Evolutionary conservation across 2,113 vertebrate species (phyloP).

Genomic region (Scomber colias): DNA sequence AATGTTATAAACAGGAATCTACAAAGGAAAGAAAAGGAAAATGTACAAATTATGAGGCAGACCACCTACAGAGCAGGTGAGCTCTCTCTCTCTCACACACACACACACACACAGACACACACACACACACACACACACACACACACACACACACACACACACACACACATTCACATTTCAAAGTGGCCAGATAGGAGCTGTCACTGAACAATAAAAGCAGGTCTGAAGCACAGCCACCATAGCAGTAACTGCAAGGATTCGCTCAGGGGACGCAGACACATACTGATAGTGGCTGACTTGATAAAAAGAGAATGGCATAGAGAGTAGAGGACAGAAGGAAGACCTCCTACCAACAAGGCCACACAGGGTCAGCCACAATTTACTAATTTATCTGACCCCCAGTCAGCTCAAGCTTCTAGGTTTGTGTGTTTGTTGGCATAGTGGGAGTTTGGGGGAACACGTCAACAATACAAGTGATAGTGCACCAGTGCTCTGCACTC

Average conservation of each 20-base stretch:
- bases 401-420: conserved; percentile 25
- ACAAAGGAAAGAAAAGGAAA: conserved; percentile 32
- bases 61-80: conserved; percentile 61
- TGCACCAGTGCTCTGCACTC: conserved; percentile 34
- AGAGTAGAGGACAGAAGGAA: conserved; percentile 31
- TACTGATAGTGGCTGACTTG: conserved; percentile 70
- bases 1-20: conserved; percentile 25
- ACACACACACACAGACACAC: conserved; percentile 36
- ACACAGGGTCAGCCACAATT: conserved; percentile 67
- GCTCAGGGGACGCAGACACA: conserved; percentile 37
- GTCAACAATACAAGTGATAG: conserved; percentile 31
- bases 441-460: neutral
- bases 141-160: conserved; percentile 33
- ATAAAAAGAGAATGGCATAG: conserved; percentile 49
- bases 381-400: conserved; percentile 56
- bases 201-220: conserved; percentile 69
- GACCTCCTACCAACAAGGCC: conserved; percentile 73
- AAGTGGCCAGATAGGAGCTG: conserved; percentile 67
- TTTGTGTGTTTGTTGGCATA: conserved; percentile 34
- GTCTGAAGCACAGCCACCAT: conserved; percentile 7
- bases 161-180: conserved; percentile 38
- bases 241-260: conserved; percentile 18
- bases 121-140: conserved; percentile 40
- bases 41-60: conserved; percentile 24
- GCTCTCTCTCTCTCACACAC: conserved; percentile 27